A percentile compares a stretch with the other conserved stretches of the same genome.
These are phyloP conservation scores for Sceloporus undulatus DNA, from an alignment of 2,113 vertebrate species.

Conservation along the genomic window DNA sequence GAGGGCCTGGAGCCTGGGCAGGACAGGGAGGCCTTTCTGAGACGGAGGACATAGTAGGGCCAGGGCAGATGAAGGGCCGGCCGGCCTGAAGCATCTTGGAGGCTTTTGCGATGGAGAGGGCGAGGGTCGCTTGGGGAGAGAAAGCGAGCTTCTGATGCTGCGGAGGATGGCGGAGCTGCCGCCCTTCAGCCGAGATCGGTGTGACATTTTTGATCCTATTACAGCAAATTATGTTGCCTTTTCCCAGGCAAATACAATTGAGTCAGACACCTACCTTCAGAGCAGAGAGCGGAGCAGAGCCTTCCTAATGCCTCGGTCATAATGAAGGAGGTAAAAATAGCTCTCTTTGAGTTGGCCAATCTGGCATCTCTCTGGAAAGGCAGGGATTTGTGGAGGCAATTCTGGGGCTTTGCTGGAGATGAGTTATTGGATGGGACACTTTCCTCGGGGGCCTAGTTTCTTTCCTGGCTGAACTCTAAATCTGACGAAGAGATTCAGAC, in stretches of 20 bases:
- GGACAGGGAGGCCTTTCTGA: too few relatives aligned
- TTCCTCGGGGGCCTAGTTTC: neutral
- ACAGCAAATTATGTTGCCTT: slow-evolving; percentile 40
- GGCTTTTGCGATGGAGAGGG: neutral
- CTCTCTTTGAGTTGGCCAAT: neutral
- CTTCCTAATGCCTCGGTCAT: slow-evolving; percentile 21
- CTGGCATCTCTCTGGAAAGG: neutral
- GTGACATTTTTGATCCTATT: slow-evolving; percentile 42
- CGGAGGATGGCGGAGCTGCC: neutral
- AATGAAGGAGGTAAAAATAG: neutral
- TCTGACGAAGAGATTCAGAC: slow-evolving; percentile 27
- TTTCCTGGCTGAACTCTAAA: neutral
- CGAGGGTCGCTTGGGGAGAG: neutral
- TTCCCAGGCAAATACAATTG: slow-evolving; percentile 36
- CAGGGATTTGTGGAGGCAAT: accelerated
- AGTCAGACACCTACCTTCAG: slow-evolving; percentile 50
- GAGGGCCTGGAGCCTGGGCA: too few relatives aligned
- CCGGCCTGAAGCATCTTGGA: slow-evolving; percentile 23
- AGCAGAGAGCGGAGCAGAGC: slow-evolving; percentile 35
- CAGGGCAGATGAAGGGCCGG: neutral
- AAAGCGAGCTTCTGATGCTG: neutral
- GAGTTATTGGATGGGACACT: neutral
- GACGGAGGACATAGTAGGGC: neutral
- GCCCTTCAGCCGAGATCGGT: neutral
- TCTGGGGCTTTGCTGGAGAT: neutral